Conservation (phyloP, 2,888 invertebrate species). For the Nebria salina region DNA sequence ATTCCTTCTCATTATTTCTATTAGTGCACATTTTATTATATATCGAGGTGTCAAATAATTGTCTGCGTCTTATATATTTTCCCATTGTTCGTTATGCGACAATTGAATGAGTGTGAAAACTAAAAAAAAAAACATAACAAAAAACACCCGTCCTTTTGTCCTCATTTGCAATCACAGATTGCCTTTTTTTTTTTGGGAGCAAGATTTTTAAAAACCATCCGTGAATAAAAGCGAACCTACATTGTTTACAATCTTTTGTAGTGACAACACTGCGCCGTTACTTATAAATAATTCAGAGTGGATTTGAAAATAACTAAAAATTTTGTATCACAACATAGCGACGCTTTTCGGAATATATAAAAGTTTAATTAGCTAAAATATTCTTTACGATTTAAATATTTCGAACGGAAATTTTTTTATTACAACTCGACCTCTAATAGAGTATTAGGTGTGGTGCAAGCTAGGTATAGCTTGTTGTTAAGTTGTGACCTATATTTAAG, state of each 20-base stretch:
- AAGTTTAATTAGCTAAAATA: not conserved
- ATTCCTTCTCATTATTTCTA: too few species aligned
- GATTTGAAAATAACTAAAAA: not conserved
- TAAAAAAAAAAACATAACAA: not conserved
- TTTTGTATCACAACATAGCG: not conserved
- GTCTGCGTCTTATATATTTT: not conserved
- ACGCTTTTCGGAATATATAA: not conserved
- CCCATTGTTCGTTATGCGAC: not conserved
- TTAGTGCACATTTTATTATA: too few species aligned
- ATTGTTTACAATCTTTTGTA: not conserved
- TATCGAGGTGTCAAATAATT: not conserved
- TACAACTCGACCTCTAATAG: too few species aligned
- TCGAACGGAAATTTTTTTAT: not conserved
- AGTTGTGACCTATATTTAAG: constrained; percentile 35
- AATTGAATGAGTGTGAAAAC: not conserved
- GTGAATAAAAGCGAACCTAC: not conserved
- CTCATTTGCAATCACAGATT: not conserved
- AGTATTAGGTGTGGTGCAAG: not conserved
- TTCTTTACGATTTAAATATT: not conserved
- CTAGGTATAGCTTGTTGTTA: not conserved
- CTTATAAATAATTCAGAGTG: not conserved
- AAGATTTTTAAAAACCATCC: not conserved
- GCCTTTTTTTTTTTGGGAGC: not conserved
- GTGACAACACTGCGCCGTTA: not conserved
- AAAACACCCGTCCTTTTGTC: not conserved